Evolutionary conservation across 2,113 vertebrate species (phyloP), one percentile per base, ranked within the genome.

Genomic region (Ptilonorhynchus violaceus): DNA sequence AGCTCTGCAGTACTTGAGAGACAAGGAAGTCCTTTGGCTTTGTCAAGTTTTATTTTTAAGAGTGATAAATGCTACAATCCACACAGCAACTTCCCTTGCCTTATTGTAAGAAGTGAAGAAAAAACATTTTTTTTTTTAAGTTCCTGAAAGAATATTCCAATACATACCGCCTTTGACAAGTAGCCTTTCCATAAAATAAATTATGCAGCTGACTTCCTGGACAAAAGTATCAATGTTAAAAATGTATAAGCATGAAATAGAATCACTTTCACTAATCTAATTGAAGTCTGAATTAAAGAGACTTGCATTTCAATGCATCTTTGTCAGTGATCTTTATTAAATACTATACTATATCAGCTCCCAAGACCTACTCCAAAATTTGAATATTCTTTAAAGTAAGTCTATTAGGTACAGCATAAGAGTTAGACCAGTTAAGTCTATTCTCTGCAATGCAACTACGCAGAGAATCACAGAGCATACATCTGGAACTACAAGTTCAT

Each of bases 221-320:
- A 82, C 70, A 95, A 96, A 87, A 63, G 39, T 70, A 92, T 92
- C 74, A 82, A 82, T 55, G 67, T 94, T 96, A 91, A 95, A 96
- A 89, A 93, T 92, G 74, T 70, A 72, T 88, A 92, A 94, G 85
- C 35, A 91, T 82, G 88, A 96, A 94, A 82, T 0, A 84, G 73
- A 89, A 96, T 84, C 69, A 70, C 85, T 89, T 92, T 63, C 23
- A 37, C 46, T 73, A 77, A 89, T 84, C 64, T 84, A 92, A 95
- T 1, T 83, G 83, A 85, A 80, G 49, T 10, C 68, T 81, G 47
- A 91, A 94, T 62, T 85, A 59, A 83, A 72, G 23, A 70, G 50
- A 87, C 77, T 91, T 96, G 56, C 28, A 91, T 93, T 94, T 94
- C 89, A 92, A 77, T 74, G 30, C 55, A 87, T 78, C 89, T 95